Evolutionary conservation across 2,797 vertebrate species (phyloP), one percentile per base, ranked within the genome.

Genomic region (Microctenopoma steveboyesi): DNA sequence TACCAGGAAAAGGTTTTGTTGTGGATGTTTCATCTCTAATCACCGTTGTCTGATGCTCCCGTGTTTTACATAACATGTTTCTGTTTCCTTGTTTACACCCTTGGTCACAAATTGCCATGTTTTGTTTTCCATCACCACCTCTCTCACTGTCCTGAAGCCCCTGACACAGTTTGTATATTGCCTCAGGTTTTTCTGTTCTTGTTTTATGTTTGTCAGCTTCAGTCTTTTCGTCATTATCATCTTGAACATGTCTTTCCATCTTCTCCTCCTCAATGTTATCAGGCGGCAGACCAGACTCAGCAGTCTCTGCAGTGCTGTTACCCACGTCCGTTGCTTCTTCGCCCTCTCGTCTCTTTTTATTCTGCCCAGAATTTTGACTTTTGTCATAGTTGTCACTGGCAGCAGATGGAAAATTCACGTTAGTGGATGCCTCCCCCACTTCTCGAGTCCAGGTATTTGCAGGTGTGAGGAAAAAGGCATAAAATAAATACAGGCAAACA

Each of bases 381-480:
- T 12, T 42, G 1, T 25, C 5, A 3, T 42, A 1, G 9, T 27
- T 43, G 5, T 18, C 46, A n/a, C 7, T 39, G 8, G 4, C 4
- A 45, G 4, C 16, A 30, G 16, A 33, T 8, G 0, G 3, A 3
- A 15, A 7, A 12, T 2, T 13, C 28, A 2, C 58, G 28, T 10
- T 27, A 3, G 13, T 49, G 3, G 0, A 2, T 30, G 4, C 2
- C 15, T 42, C 43, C 35, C 0, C 2, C 7, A 7, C 0, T 0
- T 46, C 53, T 33, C 39, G n/a, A 55, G 5, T 1, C 37, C 4
- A 40, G 9, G 1, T 0, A n/a, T 42, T 46, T 47, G 56, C 35
- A 50, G 1, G 2, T 18, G 12, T 16, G 30, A 14, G 4, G 67
- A 59, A 42, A 22, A 2, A 50, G 1, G 4, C 27, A 37, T 39